These are phyloP conservation scores for Sakesphorus luctuosus DNA, from an alignment of 2,113 vertebrate species.

Conservation along the genomic window DNA sequence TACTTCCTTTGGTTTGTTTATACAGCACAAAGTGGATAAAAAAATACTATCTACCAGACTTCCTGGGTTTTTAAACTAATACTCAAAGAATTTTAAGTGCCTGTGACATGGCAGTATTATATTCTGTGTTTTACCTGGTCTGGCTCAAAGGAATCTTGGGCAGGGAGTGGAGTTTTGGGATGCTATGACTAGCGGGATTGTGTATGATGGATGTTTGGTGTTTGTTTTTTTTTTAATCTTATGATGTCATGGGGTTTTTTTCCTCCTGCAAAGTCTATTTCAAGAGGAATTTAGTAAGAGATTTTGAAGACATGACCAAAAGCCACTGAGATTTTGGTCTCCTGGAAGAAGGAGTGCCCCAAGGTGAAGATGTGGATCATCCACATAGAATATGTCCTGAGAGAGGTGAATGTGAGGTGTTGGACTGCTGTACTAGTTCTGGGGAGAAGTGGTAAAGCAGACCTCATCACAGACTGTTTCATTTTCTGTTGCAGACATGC, in stretches of 20 bases:
- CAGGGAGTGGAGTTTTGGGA: neutral
- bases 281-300: neutral
- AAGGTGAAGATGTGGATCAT: neutral
- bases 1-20: neutral
- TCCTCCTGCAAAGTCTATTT: neutral
- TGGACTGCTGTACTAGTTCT: neutral
- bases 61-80: neutral
- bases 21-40: neutral
- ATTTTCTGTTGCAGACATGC: neutral
- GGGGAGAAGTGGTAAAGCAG: neutral
- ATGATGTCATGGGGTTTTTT: too few relatives aligned
- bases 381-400: neutral
- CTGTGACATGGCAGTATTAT: slow-evolving; percentile 15
- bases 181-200: neutral
- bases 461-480: neutral
- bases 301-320: neutral
- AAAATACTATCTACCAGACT: neutral
- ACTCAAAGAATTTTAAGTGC: neutral
- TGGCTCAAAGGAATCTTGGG: neutral
- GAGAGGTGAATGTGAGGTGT: neutral
- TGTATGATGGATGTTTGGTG: neutral
- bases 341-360: neutral
- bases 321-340: neutral
- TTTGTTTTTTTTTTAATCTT: neutral
- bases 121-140: neutral